Conservation (phyloP, 2,797 vertebrate species). For the Acanthis flammea region DNA sequence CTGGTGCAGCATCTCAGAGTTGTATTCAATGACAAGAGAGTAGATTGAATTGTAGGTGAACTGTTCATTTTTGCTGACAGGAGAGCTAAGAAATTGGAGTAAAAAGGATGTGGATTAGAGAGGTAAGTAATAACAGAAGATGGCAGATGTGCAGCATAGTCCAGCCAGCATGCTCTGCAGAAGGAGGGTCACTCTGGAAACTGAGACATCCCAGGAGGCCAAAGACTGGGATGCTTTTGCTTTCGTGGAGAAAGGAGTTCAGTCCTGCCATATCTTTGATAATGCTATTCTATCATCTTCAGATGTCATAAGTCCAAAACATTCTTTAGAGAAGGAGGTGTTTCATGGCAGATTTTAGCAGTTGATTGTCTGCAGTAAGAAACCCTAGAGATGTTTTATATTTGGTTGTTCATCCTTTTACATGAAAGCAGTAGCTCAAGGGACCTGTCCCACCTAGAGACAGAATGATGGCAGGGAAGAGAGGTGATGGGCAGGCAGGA, state of each 20-base stretch:
- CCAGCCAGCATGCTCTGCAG: fast-evolving
- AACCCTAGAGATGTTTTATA: not conserved
- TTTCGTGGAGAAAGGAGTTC: not conserved
- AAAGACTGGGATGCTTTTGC: not conserved
- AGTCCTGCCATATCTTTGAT: not conserved
- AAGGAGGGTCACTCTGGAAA: not conserved
- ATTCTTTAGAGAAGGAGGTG: not conserved
- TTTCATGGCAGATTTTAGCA: not conserved
- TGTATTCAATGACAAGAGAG: not conserved
- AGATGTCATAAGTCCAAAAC: not conserved
- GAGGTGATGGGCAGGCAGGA: not conserved
- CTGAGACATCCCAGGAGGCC: not conserved
- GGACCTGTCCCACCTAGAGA: not conserved
- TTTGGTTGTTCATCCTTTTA: not conserved
- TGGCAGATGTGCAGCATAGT: not conserved
- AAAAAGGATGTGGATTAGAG: not conserved
- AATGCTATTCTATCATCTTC: not conserved
- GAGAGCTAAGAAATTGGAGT: not conserved
- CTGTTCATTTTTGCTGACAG: not conserved
- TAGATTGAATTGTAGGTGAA: not conserved
- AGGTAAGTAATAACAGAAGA: not conserved
- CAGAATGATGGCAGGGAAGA: not conserved
- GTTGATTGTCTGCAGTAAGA: not conserved
- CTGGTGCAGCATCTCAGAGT: not conserved
- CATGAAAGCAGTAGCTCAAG: not conserved